Percentiles rank a stretch among this genome's conserved stretches.
Conservation (phyloP, 2,113 vertebrate species). For the Apteryx owenii region DNA sequence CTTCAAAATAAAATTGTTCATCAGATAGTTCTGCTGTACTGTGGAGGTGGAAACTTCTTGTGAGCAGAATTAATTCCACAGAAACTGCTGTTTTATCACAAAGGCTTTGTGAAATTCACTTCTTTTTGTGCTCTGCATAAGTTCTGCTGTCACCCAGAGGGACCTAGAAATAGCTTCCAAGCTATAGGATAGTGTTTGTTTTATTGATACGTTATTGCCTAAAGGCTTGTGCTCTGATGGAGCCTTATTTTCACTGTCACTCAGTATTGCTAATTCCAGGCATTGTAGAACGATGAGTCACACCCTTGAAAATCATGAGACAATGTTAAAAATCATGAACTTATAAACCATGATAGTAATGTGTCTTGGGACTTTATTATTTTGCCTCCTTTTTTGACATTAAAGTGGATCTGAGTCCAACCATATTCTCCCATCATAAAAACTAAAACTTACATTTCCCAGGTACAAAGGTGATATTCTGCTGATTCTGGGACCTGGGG, state of each 20-base stretch:
- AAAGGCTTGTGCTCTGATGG: background rate
- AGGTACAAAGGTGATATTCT: background rate
- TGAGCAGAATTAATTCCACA: background rate
- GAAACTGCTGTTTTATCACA: background rate
- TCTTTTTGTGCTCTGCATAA: conserved; percentile 13
- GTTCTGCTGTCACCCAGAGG: conserved; percentile 23
- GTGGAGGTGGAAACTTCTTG: background rate
- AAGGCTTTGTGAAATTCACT: background rate
- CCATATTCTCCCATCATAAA: background rate
- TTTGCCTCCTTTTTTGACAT: background rate
- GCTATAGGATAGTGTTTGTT: background rate
- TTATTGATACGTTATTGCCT: conserved; percentile 21
- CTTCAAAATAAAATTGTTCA: background rate
- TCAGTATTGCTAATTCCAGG: background rate
- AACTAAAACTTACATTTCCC: background rate
- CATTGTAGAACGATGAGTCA: conserved; percentile 13
- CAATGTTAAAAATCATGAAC: conserved; percentile 9
- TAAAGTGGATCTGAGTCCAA: background rate
- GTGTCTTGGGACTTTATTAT: background rate
- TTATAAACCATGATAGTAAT: background rate
- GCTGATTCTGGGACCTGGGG: background rate
- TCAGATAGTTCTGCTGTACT: background rate
- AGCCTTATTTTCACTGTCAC: conserved; percentile 12
- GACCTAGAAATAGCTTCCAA: conserved; percentile 15
- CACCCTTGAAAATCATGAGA: conserved; percentile 1